These are phyloP conservation scores for Drosophila putrida DNA, from an alignment of 2,888 invertebrate species.

Conservation along the genomic window DNA sequence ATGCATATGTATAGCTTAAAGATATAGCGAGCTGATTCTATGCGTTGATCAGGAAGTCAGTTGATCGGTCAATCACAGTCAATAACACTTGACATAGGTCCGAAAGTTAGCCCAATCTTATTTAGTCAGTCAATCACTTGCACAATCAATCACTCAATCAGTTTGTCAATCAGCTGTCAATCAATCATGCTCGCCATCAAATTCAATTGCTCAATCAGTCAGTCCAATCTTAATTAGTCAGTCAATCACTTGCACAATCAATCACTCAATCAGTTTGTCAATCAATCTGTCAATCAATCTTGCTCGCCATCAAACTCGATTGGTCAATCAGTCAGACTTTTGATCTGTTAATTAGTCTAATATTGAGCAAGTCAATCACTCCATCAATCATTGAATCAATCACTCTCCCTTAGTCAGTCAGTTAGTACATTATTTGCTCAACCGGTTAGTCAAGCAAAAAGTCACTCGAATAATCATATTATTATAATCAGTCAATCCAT, in stretches of 20 bases:
- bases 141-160: neutral
- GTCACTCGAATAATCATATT: neutral
- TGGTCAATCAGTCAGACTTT: neutral
- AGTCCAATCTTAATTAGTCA: neutral
- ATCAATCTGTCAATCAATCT: neutral
- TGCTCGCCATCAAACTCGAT: neutral
- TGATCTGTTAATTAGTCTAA: neutral
- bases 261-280: neutral
- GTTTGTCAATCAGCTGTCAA: neutral
- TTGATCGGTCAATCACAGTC: neutral
- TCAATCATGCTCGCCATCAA: neutral
- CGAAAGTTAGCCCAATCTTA: neutral
- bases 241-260: neutral
- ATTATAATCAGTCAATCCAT: neutral
- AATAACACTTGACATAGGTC: neutral
- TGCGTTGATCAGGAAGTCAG: neutral
- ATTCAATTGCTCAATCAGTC: neutral
- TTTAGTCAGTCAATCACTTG: neutral
- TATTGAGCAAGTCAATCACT: neutral
- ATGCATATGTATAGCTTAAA: no score
- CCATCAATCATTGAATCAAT: neutral
- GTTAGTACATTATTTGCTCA: neutral
- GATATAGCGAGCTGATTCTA: neutral
- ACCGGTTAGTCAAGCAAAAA: neutral
- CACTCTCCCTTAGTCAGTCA: neutral